Conservation (phyloP, 2,113 vertebrate genomes). For the Procavia capensis region DNA sequence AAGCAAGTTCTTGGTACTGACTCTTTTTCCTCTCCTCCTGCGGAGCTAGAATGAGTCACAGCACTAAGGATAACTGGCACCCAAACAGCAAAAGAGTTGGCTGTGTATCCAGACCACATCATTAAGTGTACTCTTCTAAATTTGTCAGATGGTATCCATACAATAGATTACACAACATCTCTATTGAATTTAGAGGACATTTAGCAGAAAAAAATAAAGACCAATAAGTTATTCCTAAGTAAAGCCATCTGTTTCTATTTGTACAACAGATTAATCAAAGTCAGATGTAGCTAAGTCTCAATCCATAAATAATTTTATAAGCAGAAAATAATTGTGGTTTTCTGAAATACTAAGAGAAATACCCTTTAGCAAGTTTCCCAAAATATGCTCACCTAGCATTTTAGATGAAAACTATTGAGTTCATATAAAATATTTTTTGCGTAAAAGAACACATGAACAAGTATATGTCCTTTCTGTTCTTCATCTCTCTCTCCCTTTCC, state of each 20-base stretch:
- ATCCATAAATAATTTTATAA: not conserved
- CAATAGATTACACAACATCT: slow-evolving; percentile 14
- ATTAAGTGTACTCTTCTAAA: slow-evolving; percentile 3
- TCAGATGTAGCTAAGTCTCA: slow-evolving; percentile 29
- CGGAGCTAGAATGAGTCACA: not conserved
- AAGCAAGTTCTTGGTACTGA: not conserved
- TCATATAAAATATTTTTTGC: not conserved
- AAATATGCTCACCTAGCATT: not conserved
- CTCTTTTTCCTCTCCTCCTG: not conserved
- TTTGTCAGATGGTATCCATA: not conserved
- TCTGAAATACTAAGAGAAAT: not conserved
- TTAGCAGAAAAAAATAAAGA: slow-evolving; percentile 49
- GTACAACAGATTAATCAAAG: slow-evolving; percentile 28
- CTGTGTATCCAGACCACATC: not conserved
- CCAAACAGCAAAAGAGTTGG: slow-evolving; percentile 11
- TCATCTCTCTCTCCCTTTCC: not conserved
- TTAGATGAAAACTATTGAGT: not conserved
- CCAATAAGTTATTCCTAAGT: slow-evolving; percentile 50
- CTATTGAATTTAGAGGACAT: slow-evolving; percentile 61
- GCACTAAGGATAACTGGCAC: not conserved
- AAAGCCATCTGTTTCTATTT: slow-evolving; percentile 37
- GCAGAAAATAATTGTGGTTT: not conserved
- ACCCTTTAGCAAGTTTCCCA: not conserved
- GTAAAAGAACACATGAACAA: not conserved
- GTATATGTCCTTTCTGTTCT: not conserved